phyloP scores from a whole-genome alignment of 2,113 vertebrate genomes.

The Geococcyx californianus region DNA sequence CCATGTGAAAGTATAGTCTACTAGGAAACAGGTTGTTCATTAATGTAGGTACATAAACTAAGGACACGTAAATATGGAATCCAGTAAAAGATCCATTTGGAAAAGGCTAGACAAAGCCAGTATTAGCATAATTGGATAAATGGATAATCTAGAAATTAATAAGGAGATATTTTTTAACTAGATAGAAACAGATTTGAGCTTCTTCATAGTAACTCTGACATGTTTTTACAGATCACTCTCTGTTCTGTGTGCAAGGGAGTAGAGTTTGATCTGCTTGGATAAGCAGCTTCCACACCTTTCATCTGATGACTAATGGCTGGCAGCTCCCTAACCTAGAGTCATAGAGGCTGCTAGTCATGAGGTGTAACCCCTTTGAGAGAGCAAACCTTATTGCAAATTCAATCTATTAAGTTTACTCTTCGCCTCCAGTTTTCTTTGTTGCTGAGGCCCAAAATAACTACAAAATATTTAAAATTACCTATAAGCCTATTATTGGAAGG shows the following conservation, averaged over 20 bases:
- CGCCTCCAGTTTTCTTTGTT: background rate
- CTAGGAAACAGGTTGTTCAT: background rate
- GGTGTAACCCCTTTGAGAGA: background rate
- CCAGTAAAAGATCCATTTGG: accelerated
- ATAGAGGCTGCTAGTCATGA: background rate
- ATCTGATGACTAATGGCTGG: background rate
- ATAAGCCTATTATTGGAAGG: background rate
- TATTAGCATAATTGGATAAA: background rate
- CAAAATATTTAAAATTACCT: background rate
- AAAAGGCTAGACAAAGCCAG: background rate
- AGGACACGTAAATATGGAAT: background rate
- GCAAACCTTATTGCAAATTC: background rate
- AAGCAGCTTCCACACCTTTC: background rate
- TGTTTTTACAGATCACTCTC: background rate
- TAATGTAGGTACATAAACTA: background rate
- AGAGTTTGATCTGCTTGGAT: background rate
- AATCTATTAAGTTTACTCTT: background rate
- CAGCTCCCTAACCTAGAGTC: background rate
- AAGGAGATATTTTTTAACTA: background rate
- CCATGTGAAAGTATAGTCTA: background rate
- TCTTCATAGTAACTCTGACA: background rate
- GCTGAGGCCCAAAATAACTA: background rate
- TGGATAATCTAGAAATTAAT: background rate
- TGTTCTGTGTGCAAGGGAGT: background rate
- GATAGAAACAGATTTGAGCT: background rate